These are phyloP conservation scores for Aplysina aerophoba DNA, from an alignment of 37 sponge, comb jelly and placozoan species.

Conservation along the genomic window DNA sequence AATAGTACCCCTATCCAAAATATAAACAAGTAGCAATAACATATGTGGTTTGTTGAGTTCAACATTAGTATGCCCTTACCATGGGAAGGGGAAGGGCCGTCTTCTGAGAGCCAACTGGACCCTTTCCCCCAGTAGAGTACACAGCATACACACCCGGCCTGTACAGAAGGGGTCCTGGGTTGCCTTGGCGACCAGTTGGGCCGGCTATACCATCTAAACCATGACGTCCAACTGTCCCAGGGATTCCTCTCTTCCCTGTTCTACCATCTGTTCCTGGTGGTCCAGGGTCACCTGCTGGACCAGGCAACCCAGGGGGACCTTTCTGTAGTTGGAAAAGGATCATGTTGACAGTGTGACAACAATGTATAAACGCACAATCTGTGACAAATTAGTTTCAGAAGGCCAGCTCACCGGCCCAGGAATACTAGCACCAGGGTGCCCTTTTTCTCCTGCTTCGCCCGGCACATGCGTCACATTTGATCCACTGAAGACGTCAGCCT, in stretches of 20 bases:
- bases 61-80: neutral
- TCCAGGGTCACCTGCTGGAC: conserved; percentile 9
- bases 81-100: neutral
- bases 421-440: neutral
- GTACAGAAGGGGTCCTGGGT: conserved; percentile 20
- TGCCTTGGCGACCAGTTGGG: conserved; percentile 11
- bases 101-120: conserved; percentile 31
- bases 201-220: conserved; percentile 3
- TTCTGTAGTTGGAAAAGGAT: neutral
- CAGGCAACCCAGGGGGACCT: conserved; percentile 13
- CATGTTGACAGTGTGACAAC: neutral
- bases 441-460: neutral
- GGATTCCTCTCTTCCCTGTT: conserved; percentile 3
- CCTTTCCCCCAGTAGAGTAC: conserved; percentile 25
- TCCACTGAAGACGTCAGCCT: neutral
- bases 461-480: neutral
- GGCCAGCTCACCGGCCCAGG: neutral
- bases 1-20: too few species aligned
- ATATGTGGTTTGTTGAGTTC: too few species aligned
- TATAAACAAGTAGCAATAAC: too few species aligned
- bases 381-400: too few species aligned
- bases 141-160: conserved; percentile 30
- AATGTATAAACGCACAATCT: neutral
- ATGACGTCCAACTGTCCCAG: conserved; percentile 25
- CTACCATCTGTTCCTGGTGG: neutral